phyloP scores from a whole-genome alignment of 1,140 invertebrate genomes.

The Coptotermes formosanus region DNA sequence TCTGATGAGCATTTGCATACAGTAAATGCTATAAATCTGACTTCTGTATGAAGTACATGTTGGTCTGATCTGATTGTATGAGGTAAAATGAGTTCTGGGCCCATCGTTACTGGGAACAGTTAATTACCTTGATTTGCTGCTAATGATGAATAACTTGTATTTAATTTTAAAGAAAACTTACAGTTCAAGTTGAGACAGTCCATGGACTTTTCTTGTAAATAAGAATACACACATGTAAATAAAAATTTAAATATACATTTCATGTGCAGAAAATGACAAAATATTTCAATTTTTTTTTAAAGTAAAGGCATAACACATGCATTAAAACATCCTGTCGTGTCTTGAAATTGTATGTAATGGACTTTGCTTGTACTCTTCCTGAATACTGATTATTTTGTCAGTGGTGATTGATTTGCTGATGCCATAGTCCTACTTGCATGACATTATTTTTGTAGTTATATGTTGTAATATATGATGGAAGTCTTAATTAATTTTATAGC shows the following conservation, averaged over 20 bases:
- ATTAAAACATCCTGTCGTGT: neutral
- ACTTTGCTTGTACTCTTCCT: neutral
- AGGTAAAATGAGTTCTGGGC: no score
- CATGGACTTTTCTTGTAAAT: neutral
- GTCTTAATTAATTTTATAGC: neutral
- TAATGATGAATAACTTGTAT: neutral
- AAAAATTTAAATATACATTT: neutral
- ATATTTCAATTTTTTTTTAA: neutral
- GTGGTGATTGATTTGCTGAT: neutral
- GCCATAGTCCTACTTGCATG: neutral
- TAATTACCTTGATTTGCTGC: no score
- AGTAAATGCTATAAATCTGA: no score
- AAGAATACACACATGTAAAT: neutral
- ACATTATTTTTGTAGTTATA: neutral
- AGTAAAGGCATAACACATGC: neutral
- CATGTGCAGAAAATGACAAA: neutral
- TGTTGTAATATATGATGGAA: constrained; percentile 11
- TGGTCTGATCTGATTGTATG: neutral
- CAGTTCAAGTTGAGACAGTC: neutral
- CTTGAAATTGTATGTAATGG: neutral
- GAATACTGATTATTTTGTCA: neutral
- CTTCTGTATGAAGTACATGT: no score
- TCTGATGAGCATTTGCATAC: no score
- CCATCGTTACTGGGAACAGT: no score
- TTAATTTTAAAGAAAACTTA: neutral